Evolutionary conservation across 2,888 invertebrate species (phyloP), one percentile per base, ranked within the genome.

Genomic region (Orgyia antiqua): DNA sequence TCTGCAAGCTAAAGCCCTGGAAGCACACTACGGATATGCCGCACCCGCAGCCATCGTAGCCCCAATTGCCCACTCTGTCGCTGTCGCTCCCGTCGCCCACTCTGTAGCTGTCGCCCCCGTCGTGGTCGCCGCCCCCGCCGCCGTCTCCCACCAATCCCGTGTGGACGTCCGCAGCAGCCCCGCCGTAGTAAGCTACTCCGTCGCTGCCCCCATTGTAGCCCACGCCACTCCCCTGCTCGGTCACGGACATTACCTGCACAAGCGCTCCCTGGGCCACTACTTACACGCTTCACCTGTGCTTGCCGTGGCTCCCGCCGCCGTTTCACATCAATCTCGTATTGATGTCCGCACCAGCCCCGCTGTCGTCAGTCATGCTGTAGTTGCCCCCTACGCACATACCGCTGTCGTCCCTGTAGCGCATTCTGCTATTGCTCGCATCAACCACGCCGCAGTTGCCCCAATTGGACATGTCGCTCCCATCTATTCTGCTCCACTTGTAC

Each of bases 271-370:
- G 45, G 58, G 62, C 31, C 62, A 69, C 56, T 36, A 61, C 44
- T 60, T 69, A 0, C 52, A 67, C 56, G 58, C 64, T 29, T 43
- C 24, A 8, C 24, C 54, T 31, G 66, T 62, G 36, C 65, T 51
- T 40, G 54, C 62, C 13, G 44, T 64, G 17, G 34, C 63, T 28
- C 75, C 87, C 17, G 58, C 87, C 20, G 77, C 76, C 30, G 87
- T 88, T 10, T 87, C 87, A 10, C 87, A 83, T 61, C 87, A 88
- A 55, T 88, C 88, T 52, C 83, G 87, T 31, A 69, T 77, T 3
- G 77, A 82, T 38, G 60, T 67, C 20, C 68, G 61, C 51, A 43
- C 57, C 42, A 69, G 65, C 44, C 67, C 66, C 35, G 67, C 70
- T 9, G 45, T 69, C 4, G 55, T 67, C 27, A 36, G 63, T 37